Evolutionary conservation across 2,888 invertebrate species (phyloP), one percentile per base, ranked within the genome.

Genomic region (Anorthoa munda): DNA sequence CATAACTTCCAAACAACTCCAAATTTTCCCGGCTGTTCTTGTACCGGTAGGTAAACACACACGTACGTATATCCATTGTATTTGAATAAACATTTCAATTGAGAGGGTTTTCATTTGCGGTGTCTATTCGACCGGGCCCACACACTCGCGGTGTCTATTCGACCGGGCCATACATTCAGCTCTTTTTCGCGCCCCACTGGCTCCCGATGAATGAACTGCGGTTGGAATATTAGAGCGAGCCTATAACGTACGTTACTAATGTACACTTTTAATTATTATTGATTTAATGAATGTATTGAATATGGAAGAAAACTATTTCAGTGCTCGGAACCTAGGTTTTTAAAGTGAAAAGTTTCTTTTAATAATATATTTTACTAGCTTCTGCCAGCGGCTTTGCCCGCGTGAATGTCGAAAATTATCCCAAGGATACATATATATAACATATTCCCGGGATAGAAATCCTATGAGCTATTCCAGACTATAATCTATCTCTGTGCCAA

Each of bases 61-160:
- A 66, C 46, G 50, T 90, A 84, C 72, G 65, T 81, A 85, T 75
- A 83, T 75, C 73, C 89, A 93, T 94, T 94, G 93, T 94, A 92
- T 94, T 94, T 92, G 93, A 91, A 94, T 93, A 94, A 93, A 95
- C 93, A 94, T 94, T 94, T 93, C 93, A 93, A 94, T 94, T 91
- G 93, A 90, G 90, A 91, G 92, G 82, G 92, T 91, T 94, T 93
- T 90, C 94, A 94, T 94, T 93, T 90, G 93, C 89, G 87, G 91
- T 84, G 91, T 85, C 88, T 91, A 93, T 90, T 93, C 92, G 92
- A 92, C 91, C 94, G 92, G 85, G 73, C 71, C 72, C 88, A 31
- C 31, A 31, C 94, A 94, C 94, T 93, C 90, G 93, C 89, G 87
- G 91, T 84, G 91, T 85, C 88, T 91, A 93, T 90, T 93, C 92